Conservation (phyloP, 92 coral and sea anemone genomes). For the Porites evermanni region DNA sequence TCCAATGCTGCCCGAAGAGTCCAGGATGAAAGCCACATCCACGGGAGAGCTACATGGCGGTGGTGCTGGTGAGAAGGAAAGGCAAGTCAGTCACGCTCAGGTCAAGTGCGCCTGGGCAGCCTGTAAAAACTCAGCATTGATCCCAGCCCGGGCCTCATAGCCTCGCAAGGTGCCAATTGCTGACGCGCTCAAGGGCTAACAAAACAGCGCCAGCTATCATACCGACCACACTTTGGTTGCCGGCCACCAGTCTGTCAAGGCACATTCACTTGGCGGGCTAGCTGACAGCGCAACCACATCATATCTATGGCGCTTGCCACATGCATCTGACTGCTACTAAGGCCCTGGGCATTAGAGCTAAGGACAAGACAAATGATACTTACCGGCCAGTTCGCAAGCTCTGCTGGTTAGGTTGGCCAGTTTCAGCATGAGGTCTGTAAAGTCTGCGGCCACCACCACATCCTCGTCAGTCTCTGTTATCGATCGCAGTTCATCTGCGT, state of each 20-base stretch:
- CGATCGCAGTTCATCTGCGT: conserved; percentile 2
- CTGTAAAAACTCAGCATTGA: no score
- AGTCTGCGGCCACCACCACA: conserved; percentile 20
- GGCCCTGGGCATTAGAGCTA: no score
- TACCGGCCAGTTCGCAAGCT: conserved; percentile 10
- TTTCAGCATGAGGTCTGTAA: conserved; percentile 6
- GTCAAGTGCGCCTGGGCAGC: no score
- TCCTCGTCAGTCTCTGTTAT: conserved; percentile 28
- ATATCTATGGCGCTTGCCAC: no score
- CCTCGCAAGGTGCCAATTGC: no score
- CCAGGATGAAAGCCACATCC: conserved; percentile 7
- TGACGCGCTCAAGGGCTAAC: no score
- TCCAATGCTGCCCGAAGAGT: conserved; percentile 43
- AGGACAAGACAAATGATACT: background rate
- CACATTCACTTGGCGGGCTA: background rate
- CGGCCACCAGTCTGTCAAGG: background rate
- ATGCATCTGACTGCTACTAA: no score
- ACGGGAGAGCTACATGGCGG: conserved; percentile 5
- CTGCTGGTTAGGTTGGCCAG: background rate
- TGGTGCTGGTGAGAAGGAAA: background rate
- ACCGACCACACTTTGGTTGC: no score
- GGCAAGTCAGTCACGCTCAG: background rate
- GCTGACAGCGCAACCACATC: no score
- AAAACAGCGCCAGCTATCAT: no score
- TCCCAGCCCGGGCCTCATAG: no score